These are phyloP conservation scores for Penaeus chinensis DNA, from an alignment of 1,140 invertebrate species.

Conservation along the genomic window DNA sequence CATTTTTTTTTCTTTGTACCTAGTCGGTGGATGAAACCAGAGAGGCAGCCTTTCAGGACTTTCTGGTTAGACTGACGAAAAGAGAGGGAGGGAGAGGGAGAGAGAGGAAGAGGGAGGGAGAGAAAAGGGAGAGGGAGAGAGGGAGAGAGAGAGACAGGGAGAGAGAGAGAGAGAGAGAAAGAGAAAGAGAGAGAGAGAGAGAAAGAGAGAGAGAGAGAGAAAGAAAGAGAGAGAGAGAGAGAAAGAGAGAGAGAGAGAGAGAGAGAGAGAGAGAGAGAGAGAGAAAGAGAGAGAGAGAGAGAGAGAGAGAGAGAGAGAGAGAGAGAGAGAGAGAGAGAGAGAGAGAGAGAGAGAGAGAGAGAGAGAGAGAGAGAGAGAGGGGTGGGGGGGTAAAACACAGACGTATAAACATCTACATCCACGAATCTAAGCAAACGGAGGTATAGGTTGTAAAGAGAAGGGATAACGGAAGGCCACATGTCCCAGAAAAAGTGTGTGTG, in stretches of 20 bases:
- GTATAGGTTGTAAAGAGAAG: no score
- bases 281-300: not conserved
- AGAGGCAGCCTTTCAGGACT: not conserved
- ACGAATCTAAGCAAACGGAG: no score
- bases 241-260: not conserved
- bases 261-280: slow-evolving; percentile 19
- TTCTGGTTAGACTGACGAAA: not conserved
- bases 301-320: not conserved
- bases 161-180: not conserved
- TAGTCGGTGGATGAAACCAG: no score
- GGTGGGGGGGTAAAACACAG: no score
- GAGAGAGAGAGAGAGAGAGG: no score
- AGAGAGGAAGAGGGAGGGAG: slow-evolving; percentile 8
- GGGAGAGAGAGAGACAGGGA: not conserved
- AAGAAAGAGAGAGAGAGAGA: not conserved
- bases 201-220: not conserved
- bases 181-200: not conserved
- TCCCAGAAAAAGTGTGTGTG: not conserved
- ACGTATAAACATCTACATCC: no score
- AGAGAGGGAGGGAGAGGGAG: slow-evolving; percentile 11
- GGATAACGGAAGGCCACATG: not conserved
- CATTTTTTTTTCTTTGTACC: no score
- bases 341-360: not conserved
- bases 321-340: slow-evolving; percentile 3
- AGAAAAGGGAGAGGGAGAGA: not conserved